phyloP scores from a whole-genome alignment of 2,797 vertebrate genomes.

The Melanotaenia trifasciata region DNA sequence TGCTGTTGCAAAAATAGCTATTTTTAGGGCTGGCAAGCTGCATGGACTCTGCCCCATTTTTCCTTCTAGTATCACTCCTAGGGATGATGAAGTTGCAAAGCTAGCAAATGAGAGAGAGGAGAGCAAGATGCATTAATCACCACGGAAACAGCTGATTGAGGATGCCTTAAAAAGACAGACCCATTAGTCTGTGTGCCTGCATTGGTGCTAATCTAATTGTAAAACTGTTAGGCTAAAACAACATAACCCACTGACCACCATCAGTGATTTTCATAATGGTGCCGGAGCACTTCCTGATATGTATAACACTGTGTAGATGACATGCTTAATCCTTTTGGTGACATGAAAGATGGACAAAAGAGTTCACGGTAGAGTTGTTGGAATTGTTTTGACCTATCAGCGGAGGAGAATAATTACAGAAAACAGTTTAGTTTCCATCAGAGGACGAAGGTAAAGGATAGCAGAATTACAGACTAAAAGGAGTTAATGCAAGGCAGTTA shows the following conservation, averaged over 20 bases:
- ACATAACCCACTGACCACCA: constrained; percentile 66
- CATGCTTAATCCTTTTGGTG: constrained; percentile 34
- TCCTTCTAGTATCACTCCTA: constrained; percentile 66
- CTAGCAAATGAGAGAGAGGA: constrained; percentile 73
- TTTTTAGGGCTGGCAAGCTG: constrained; percentile 77
- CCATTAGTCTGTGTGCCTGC: constrained; percentile 76
- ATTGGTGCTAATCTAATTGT: constrained; percentile 80
- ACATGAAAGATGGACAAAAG: constrained; percentile 17
- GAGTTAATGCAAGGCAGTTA: constrained; percentile 72
- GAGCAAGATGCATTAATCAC: constrained; percentile 79
- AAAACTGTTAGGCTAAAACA: constrained; percentile 80
- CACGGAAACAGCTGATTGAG: constrained; percentile 81
- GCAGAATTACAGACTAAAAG: constrained; percentile 64
- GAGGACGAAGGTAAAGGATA: constrained; percentile 38
- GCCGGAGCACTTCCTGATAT: constrained; percentile 37
- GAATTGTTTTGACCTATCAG: constrained; percentile 30
- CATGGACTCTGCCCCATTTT: constrained; percentile 75
- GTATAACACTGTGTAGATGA: constrained; percentile 31
- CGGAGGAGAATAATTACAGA: constrained; percentile 32
- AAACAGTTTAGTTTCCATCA: constrained; percentile 36
- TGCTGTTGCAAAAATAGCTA: constrained; percentile 72
- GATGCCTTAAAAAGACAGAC: constrained; percentile 78
- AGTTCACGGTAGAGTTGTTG: constrained; percentile 6
- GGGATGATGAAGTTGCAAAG: constrained; percentile 81
- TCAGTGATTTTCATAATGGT: constrained; percentile 51